Conservation (phyloP, 2,888 invertebrate genomes). For the Pheosia tremula region DNA sequence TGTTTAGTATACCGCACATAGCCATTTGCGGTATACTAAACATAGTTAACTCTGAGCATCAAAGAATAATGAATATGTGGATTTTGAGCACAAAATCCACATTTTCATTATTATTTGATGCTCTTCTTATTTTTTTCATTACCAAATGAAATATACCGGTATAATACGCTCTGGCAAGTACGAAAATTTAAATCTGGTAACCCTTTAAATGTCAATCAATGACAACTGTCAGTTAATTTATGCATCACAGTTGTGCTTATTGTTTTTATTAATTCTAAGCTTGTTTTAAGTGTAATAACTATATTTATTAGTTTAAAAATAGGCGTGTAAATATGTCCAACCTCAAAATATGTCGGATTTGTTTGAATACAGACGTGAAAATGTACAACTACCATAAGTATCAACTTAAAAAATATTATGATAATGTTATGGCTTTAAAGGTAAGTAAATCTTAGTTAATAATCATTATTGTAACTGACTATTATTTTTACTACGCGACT, state of each 20-base stretch:
- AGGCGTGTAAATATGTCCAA: conserved; percentile 42
- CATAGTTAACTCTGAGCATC: too few species aligned
- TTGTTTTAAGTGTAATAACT: background rate
- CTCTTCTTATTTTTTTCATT: too few species aligned
- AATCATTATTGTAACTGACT: too few species aligned
- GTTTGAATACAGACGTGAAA: conserved; percentile 53
- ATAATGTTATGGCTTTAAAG: conserved; percentile 56
- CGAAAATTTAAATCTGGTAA: background rate
- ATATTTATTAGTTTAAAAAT: background rate
- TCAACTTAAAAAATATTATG: conserved; percentile 55
- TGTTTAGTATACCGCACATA: too few species aligned
- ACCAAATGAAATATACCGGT: too few species aligned
- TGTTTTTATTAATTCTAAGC: background rate
- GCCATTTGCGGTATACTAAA: too few species aligned
- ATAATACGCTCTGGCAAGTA: too few species aligned
- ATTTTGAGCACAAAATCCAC: too few species aligned
- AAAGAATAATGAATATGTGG: too few species aligned
- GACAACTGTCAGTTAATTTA: background rate
- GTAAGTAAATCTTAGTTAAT: conserved; percentile 44
- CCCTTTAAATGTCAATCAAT: background rate
- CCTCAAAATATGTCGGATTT: conserved; percentile 57
- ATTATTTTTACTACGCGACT: too few species aligned
- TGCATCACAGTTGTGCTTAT: background rate
- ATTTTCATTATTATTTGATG: too few species aligned
- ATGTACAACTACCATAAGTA: conserved; percentile 52